Conservation (phyloP, 1,140 invertebrate genomes). For the Zaprionus ghesquierei region DNA sequence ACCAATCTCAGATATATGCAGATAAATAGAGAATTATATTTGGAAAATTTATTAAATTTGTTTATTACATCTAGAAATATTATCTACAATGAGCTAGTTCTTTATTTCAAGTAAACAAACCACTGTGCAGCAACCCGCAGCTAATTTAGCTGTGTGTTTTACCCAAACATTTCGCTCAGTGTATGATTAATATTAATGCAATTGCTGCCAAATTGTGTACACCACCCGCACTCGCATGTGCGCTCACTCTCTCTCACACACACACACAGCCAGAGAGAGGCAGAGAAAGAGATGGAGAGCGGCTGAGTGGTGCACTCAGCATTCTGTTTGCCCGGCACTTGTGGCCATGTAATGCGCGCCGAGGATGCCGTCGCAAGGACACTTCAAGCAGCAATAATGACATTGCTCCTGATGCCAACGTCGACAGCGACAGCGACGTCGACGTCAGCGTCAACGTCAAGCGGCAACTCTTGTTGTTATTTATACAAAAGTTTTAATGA, state of each 20-base stretch:
- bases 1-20: neutral
- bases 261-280: neutral
- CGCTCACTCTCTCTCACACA: neutral
- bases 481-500: slow-evolving; percentile 57
- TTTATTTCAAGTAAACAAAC: neutral
- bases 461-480: slow-evolving; percentile 38
- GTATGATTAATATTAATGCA: slow-evolving; percentile 33
- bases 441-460: neutral
- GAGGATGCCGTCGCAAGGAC: slow-evolving; percentile 29
- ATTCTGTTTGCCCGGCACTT: slow-evolving; percentile 21
- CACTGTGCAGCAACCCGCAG: too few species aligned
- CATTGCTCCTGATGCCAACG: slow-evolving; percentile 27
- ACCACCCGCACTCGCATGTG: neutral
- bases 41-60: too few species aligned
- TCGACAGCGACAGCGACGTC: neutral
- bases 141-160: neutral
- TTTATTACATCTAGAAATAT: too few species aligned
- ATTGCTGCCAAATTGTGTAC: slow-evolving; percentile 24
- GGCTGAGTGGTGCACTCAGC: slow-evolving; percentile 32
- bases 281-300: neutral
- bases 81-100: too few species aligned
- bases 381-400: slow-evolving; percentile 53
- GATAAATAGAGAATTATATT: too few species aligned
- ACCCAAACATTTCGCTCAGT: neutral
- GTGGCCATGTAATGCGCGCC: slow-evolving; percentile 35